Base-by-base conservation (phyloP, 2,888 invertebrate genomes). In the Syritta pipiens region DNA sequence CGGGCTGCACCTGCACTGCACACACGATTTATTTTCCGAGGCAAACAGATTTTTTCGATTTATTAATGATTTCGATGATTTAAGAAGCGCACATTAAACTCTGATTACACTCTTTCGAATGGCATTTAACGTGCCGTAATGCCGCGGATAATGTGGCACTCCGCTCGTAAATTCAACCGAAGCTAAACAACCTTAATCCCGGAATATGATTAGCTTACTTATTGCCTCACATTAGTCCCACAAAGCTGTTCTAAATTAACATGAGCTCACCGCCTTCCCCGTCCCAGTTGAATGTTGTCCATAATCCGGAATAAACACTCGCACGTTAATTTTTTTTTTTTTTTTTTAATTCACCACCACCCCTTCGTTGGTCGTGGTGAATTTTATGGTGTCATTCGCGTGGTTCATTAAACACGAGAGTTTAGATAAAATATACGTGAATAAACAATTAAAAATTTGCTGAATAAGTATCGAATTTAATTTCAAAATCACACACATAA, bases 131-230 rank as follows among this genome's bases (percentile, higher is more conserved):
- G 20, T 57, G 10, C 7, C 49, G 32, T 72, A 55, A 51, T 59
- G 19, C 57, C n/a, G 26, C 42, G 32, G 30, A 46, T 74, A 51
- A 65, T 51, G 20, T 24, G 12, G 32, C 49, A 14, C 6, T n/a
- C 28, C 44, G 22, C 57, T 59, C 37, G 51, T 65, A 35, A 44
- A 57, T 59, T 59, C 6, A 37, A n/a, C 46, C 42, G 51, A 19
- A 32, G 14, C 53, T 35, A 67, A 55, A 35, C 26, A 19, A 28
- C 17, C 49, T 1, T 74, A 59, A 51, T 53, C 57, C 51, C 37
- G 10, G 42, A 59, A 37, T 67, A 59, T 42, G 59, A 74, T 74
- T 67, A 74, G 59, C 44, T 59, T 28, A 65, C 37, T 53, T 46
- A 53, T 62, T 60, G 26, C 22, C 24, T 17, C 1, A 19, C 26